Percentiles rank a stretch among this genome's conserved stretches.
Conservation (phyloP, 1,140 invertebrate genomes). For the Philopotamus ludificatus region DNA sequence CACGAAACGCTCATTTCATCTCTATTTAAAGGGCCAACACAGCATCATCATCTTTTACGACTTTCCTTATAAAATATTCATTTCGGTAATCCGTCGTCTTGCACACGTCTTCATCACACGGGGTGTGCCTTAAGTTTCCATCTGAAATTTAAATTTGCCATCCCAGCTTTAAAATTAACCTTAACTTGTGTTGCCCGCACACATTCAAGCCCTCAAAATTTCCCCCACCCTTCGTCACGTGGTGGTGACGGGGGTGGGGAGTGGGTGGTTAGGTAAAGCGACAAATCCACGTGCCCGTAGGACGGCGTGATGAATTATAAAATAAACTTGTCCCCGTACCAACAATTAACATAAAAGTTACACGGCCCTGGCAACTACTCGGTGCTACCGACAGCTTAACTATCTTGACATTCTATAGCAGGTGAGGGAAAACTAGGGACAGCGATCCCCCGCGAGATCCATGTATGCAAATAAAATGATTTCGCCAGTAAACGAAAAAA, state of each 20-base stretch:
- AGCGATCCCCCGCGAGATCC: too few relatives aligned
- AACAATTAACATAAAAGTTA: conserved; percentile 42
- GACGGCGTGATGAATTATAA: conserved; percentile 39
- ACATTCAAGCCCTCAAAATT: background rate
- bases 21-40: background rate
- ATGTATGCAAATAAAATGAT: too few relatives aligned
- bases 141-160: conserved; percentile 35
- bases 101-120: conserved; percentile 6
- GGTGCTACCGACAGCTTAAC: conserved; percentile 30
- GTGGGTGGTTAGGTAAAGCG: too few relatives aligned
- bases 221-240: background rate
- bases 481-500: too few relatives aligned
- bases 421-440: too few relatives aligned
- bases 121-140: conserved; percentile 12
- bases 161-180: conserved; percentile 27
- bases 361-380: conserved; percentile 28
- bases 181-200: conserved; percentile 21
- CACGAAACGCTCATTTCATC: too few relatives aligned
- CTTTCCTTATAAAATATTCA: conserved; percentile 25
- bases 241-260: background rate
- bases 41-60: conserved; percentile 15
- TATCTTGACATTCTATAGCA: conserved; percentile 24
- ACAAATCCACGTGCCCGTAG: conserved; percentile 33
- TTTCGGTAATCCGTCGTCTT: conserved; percentile 20
- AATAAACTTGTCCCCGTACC: conserved; percentile 26